Base-by-base conservation (phyloP, 92 coral and sea anemone species). In the Actinostola sp. region DNA sequence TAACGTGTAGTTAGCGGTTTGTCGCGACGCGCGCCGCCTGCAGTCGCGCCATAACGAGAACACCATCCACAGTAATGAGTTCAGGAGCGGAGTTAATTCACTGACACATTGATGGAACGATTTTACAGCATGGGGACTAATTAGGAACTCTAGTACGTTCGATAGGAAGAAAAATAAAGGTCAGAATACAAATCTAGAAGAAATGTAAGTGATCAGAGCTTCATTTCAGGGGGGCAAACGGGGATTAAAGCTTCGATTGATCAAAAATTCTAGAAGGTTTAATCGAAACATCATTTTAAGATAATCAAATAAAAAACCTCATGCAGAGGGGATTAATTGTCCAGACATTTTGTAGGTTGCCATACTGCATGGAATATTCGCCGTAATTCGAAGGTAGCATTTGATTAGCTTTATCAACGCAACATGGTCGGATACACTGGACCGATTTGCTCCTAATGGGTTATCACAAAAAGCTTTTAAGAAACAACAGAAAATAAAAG, bases 381-480 rank as follows among this genome's bases (percentile, higher is more conserved):
- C 12, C 13, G 9, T 41, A 41, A 41, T 4, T 14, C 13, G 2
- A 48, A 48, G 19, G 12, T 3, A 13, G 20, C 59, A 9, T 52
- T 52, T 52, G 29, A 57, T 57, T 57, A 19, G 63, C 63, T 57
- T 57, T 57, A 57, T 57, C 63, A 57, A 57, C 5, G 28, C 39
- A 57, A 57, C 63, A 3, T 9, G 7, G 63, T 57, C 63, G 63
- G 36, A 27, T 30, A 57, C 31, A 57, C 39, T 24, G 29, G 31
- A 30, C 17, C 63, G 28, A 57, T 57, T 57, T 57, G 38, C 28
- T 57, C 35, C 63, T 57, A 57, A 57, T 57, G 63, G 63, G 28
- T 57, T 57, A 57, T 57, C 63, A 30, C 5, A 8, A 28, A 27
- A 57, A 57, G 36, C 63, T 57, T 57, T 57, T 57, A 57, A 57